Percentiles rank a stretch among this genome's conserved stretches.
These are phyloP conservation scores for Promerops cafer DNA, from an alignment of 2,113 vertebrate species.

Conservation along the genomic window DNA sequence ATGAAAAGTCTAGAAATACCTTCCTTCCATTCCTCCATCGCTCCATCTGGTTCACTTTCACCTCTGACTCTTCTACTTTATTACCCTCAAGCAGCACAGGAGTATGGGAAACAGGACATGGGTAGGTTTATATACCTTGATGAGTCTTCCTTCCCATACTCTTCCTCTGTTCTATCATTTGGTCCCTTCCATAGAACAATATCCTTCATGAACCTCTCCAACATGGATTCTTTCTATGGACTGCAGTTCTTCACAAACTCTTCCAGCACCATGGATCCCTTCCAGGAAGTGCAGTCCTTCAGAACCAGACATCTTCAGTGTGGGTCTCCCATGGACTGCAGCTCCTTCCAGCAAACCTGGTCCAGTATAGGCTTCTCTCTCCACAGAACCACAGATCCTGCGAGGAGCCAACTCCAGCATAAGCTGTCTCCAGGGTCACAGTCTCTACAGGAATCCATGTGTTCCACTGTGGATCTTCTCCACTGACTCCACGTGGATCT, in stretches of 20 bases:
- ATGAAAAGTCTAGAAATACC: background rate
- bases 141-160: background rate
- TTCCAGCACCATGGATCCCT: background rate
- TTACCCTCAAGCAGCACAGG: rapidly evolving
- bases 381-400: background rate
- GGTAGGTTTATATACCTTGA: background rate
- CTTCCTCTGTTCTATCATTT: background rate
- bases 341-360: background rate
- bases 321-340: background rate
- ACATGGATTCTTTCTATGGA: background rate
- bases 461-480: background rate
- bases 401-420: background rate
- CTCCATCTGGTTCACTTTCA: background rate
- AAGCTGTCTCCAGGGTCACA: background rate
- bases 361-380: background rate
- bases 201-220: background rate
- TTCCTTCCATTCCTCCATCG: background rate
- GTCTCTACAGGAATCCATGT: too few relatives aligned
- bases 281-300: background rate
- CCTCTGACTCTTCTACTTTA: background rate
- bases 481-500: rapidly evolving
- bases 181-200: background rate
- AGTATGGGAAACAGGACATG: rapidly evolving
- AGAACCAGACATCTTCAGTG: background rate
- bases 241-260: background rate